Evolutionary conservation across 2,797 vertebrate species (phyloP).

Genomic region (Scomberomorus guttatus): DNA sequence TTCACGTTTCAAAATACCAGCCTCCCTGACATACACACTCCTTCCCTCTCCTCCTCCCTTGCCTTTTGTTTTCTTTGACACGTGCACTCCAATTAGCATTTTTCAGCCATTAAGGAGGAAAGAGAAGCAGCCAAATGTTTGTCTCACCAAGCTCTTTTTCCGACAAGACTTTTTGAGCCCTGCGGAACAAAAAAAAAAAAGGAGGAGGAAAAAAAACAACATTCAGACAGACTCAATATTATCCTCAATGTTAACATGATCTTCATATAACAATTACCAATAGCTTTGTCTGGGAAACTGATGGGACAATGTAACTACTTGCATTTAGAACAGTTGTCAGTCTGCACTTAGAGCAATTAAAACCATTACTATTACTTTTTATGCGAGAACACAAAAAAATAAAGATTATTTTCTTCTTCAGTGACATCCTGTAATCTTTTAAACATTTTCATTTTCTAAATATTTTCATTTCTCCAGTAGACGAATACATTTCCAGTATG

Average conservation of each 20-base stretch:
- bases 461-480: conserved; percentile 29
- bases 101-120: conserved; percentile 83
- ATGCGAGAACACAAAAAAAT: conserved; percentile 37
- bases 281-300: conserved; percentile 48
- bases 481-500: background rate
- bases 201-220: conserved; percentile 25
- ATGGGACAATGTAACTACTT: conserved; percentile 49
- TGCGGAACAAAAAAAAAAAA: conserved; percentile 1
- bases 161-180: conserved; percentile 63
- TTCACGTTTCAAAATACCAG: conserved; percentile 80
- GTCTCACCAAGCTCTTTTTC: conserved; percentile 69
- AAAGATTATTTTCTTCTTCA: conserved; percentile 41
- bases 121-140: conserved; percentile 81
- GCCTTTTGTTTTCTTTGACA: conserved; percentile 86
- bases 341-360: conserved; percentile 68
- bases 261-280: conserved; percentile 63
- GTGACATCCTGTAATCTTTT: conserved; percentile 53
- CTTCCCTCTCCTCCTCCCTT: conserved; percentile 72
- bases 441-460: conserved; percentile 45
- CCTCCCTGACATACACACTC: conserved; percentile 69
- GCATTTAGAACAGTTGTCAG: conserved; percentile 54
- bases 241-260: conserved; percentile 70
- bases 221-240: conserved; percentile 63
- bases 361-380: conserved; percentile 53
- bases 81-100: conserved; percentile 86